phyloP scores from a whole-genome alignment of 2,113 vertebrate species.

The Rhinoptilus africanus region DNA sequence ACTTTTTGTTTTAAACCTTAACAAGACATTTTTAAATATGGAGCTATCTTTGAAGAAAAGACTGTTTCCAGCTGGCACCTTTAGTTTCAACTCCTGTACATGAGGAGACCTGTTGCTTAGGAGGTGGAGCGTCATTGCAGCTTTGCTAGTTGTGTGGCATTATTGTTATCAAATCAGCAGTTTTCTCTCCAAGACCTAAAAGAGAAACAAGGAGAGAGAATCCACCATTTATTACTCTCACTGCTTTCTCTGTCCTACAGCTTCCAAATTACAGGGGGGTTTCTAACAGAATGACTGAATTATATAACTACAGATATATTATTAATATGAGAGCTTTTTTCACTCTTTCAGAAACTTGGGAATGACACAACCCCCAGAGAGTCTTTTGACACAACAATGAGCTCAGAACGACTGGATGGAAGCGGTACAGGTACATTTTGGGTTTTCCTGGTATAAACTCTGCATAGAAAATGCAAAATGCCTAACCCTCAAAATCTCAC shows the following conservation, averaged over 20 bases:
- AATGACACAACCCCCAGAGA: slow-evolving; percentile 71
- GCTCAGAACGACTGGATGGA: slow-evolving; percentile 82
- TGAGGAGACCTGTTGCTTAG: neutral
- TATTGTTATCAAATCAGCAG: neutral
- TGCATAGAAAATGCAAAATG: neutral
- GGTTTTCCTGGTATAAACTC: neutral
- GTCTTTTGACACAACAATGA: slow-evolving; percentile 58
- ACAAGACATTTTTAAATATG: neutral
- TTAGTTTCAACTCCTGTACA: neutral
- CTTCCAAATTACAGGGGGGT: neutral
- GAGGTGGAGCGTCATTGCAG: neutral
- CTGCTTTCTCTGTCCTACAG: neutral
- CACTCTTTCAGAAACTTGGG: slow-evolving; percentile 74
- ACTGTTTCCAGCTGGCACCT: neutral
- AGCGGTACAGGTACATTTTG: slow-evolving; percentile 77
- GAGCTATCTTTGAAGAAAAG: neutral
- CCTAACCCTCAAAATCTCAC: neutral
- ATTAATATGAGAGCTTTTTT: neutral
- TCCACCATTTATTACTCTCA: neutral
- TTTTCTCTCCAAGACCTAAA: neutral
- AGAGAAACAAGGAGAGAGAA: neutral
- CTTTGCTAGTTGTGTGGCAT: neutral
- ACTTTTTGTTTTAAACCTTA: neutral
- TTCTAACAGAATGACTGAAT: neutral
- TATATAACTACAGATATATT: neutral